Evolutionary conservation across 2,113 vertebrate species (phyloP).

Genomic region (Corythornis cristatus): DNA sequence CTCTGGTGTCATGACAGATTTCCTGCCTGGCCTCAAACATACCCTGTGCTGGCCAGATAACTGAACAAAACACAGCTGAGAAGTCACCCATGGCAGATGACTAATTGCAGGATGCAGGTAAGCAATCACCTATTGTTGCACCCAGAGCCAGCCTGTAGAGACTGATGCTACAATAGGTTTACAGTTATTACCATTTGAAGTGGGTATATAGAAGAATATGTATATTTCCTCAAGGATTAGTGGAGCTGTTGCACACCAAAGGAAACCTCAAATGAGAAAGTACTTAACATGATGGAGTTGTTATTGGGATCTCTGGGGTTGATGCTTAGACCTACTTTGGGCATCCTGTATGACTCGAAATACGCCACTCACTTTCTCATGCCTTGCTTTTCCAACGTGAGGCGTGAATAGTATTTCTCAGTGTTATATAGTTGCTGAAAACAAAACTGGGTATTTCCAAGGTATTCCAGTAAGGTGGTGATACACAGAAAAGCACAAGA

Average conservation of each 20-base stretch:
- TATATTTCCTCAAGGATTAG: neutral
- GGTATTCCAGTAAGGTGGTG: neutral
- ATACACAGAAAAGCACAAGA: neutral
- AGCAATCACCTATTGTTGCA: neutral
- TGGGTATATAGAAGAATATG: neutral
- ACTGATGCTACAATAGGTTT: neutral
- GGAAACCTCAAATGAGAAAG: neutral
- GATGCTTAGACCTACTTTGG: neutral
- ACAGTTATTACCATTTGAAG: neutral
- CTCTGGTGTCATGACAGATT: neutral
- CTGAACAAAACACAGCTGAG: conserved; percentile 8
- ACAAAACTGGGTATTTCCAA: neutral
- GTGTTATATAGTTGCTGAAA: neutral
- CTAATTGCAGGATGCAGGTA: neutral
- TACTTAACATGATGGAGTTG: neutral
- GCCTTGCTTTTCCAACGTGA: neutral
- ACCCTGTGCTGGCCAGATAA: neutral
- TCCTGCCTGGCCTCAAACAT: conserved; percentile 29
- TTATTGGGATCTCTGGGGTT: neutral
- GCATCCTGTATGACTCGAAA: neutral
- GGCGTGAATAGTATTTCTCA: neutral
- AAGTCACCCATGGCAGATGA: neutral
- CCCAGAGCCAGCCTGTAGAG: neutral
- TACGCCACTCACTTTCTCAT: neutral
- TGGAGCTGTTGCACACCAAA: neutral